Evolutionary conservation across 2,888 invertebrate genomes (phyloP).

Genomic region (Venusia cambrica): DNA sequence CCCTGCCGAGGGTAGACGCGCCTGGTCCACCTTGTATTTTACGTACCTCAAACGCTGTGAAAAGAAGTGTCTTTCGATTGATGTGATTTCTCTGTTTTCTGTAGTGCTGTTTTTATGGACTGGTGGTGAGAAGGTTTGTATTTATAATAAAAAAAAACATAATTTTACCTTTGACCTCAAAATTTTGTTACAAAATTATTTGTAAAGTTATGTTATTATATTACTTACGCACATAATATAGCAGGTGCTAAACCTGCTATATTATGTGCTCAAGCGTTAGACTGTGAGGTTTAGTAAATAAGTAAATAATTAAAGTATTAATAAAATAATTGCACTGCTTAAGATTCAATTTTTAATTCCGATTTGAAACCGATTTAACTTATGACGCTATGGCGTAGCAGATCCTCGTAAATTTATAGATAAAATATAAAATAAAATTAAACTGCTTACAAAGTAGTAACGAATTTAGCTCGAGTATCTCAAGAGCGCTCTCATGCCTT

Average conservation of each 20-base stretch:
- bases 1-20: slow-evolving; percentile 37
- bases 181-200: neutral
- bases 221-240: too few relatives aligned
- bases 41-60: slow-evolving; percentile 39
- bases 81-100: slow-evolving; percentile 35
- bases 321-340: too few relatives aligned
- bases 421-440: too few relatives aligned
- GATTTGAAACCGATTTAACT: too few relatives aligned
- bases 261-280: too few relatives aligned
- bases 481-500: slow-evolving; percentile 31
- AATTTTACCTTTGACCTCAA: neutral
- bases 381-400: too few relatives aligned
- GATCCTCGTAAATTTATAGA: too few relatives aligned
- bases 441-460: slow-evolving; percentile 23
- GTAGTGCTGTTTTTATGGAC: slow-evolving; percentile 22
- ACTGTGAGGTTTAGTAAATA: too few relatives aligned
- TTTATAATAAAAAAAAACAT: neutral
- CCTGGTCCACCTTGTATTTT: slow-evolving; percentile 22
- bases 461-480: slow-evolving; percentile 35
- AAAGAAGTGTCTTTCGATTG: slow-evolving; percentile 50
- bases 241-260: too few relatives aligned
- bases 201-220: too few relatives aligned
- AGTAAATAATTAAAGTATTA: too few relatives aligned
- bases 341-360: too few relatives aligned
- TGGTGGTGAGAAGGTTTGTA: slow-evolving; percentile 24